These are phyloP conservation scores for Nomada lathburiana DNA, from an alignment of 2,888 invertebrate species.

Conservation along the genomic window DNA sequence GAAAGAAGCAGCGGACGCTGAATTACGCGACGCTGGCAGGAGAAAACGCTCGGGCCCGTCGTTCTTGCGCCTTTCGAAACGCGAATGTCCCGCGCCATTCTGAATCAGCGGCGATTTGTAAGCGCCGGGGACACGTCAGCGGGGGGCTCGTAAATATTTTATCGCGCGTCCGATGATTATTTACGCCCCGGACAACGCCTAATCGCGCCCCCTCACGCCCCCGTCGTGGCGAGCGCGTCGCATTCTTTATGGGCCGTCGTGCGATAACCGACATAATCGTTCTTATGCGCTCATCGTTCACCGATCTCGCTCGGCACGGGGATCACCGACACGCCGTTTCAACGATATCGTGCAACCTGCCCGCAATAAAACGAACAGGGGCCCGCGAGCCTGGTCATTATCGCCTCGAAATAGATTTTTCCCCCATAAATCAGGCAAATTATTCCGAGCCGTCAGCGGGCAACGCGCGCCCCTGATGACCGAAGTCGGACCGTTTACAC, in stretches of 20 bases:
- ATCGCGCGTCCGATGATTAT: slow-evolving; percentile 47
- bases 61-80: slow-evolving; percentile 26
- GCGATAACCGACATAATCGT: slow-evolving; percentile 41
- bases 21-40: slow-evolving; percentile 16
- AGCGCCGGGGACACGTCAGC: slow-evolving; percentile 35
- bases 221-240: slow-evolving; percentile 26
- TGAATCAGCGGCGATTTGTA: slow-evolving; percentile 34
- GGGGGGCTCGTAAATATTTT: slow-evolving; percentile 53
- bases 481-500: neutral
- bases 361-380: neutral
- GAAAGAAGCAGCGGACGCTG: slow-evolving; percentile 20
- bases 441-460: neutral
- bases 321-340: neutral
- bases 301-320: slow-evolving; percentile 9
- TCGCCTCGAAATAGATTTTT: slow-evolving; percentile 21
- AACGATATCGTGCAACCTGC: neutral
- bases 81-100: slow-evolving; percentile 20
- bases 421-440: slow-evolving; percentile 20
- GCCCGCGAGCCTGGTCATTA: slow-evolving; percentile 9
- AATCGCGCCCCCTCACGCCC: slow-evolving; percentile 18
- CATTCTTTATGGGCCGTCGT: slow-evolving; percentile 25
- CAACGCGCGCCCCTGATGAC: neutral
- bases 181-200: slow-evolving; percentile 42
- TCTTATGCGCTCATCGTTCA: slow-evolving; percentile 37
- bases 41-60: slow-evolving; percentile 9